Percentiles rank a stretch among this genome's conserved stretches.
Evolutionary conservation across 2,888 invertebrate genomes (phyloP).

Genomic region (Eupithecia exiguata): DNA sequence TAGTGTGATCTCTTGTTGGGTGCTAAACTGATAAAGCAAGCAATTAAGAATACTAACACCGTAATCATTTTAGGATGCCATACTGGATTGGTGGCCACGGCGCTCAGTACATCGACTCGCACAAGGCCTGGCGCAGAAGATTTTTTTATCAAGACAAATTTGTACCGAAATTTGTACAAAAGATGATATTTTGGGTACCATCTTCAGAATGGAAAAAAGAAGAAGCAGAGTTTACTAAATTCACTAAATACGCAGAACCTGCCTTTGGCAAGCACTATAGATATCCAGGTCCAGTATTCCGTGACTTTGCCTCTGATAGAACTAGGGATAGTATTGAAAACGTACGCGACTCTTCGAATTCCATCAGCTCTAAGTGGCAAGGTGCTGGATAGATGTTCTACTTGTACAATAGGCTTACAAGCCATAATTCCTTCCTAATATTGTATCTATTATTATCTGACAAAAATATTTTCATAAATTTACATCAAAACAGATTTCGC

Average conservation of each 20-base stretch:
- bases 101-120: slow-evolving; percentile 60
- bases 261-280: slow-evolving; percentile 66
- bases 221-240: slow-evolving; percentile 54
- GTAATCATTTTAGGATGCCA: slow-evolving; percentile 55
- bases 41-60: too few species aligned
- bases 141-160: slow-evolving; percentile 68
- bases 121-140: slow-evolving; percentile 62
- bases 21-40: too few species aligned
- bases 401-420: not conserved
- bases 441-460: not conserved
- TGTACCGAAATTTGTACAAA: slow-evolving; percentile 61
- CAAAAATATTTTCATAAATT: not conserved
- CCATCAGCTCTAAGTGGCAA: not conserved
- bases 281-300: slow-evolving; percentile 48
- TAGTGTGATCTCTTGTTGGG: too few species aligned
- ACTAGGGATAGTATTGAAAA: slow-evolving; percentile 54
- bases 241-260: slow-evolving; percentile 60
- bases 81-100: slow-evolving; percentile 62
- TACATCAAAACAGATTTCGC: not conserved
- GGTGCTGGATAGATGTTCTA: too few species aligned
- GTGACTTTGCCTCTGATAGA: slow-evolving; percentile 16
- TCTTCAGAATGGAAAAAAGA: slow-evolving; percentile 64
- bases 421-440: not conserved
- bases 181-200: slow-evolving; percentile 56
- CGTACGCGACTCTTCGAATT: slow-evolving; percentile 34